Evolutionary conservation across 2,113 vertebrate genomes (phyloP).

Genomic region (Lophius piscatorius): DNA sequence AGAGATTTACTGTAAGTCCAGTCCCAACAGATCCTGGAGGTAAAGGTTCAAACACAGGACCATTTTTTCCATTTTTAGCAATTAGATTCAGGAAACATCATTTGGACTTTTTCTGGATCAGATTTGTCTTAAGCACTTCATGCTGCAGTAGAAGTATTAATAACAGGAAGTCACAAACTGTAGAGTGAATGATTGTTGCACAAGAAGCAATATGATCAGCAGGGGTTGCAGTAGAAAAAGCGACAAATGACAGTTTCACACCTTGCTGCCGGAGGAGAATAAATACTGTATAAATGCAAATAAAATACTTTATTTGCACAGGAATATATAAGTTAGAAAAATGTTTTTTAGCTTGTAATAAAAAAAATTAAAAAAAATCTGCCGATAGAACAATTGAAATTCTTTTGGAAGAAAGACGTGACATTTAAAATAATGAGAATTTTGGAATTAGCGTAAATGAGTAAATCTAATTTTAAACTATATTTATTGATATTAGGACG

Average conservation of each 20-base stretch:
- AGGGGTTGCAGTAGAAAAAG: background rate
- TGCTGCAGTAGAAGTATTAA: background rate
- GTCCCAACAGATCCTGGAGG: slow-evolving; percentile 29
- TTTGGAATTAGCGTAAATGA: no score
- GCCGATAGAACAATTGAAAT: no score
- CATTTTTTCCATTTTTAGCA: background rate
- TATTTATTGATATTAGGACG: no score
- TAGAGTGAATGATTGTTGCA: background rate
- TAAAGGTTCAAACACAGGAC: slow-evolving; percentile 8
- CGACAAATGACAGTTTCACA: background rate
- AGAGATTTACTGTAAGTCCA: slow-evolving; percentile 43
- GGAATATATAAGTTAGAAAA: no score
- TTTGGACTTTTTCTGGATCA: background rate
- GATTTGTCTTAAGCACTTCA: background rate
- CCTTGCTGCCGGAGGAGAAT: background rate
- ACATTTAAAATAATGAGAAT: no score
- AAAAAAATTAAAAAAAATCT: no score
- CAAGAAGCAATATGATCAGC: background rate
- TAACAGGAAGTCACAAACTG: background rate
- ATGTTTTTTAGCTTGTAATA: no score
- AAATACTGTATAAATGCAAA: background rate
- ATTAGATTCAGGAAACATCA: background rate
- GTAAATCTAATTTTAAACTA: no score
- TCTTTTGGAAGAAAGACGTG: no score
- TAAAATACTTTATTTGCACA: background rate